These are phyloP conservation scores for Melolontha melolontha DNA, from an alignment of 2,888 invertebrate species.

Conservation along the genomic window DNA sequence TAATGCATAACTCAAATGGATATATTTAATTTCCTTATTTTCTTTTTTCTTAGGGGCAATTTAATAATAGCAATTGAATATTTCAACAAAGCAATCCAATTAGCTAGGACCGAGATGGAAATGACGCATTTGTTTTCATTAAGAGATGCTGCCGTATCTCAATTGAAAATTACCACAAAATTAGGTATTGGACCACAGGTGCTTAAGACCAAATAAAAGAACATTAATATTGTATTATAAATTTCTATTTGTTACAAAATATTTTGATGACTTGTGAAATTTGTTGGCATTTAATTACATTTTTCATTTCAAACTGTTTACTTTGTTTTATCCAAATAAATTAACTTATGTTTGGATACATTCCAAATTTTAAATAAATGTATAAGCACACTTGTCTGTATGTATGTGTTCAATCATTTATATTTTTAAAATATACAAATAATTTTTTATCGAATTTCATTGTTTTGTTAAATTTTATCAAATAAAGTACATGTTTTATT, in stretches of 20 bases:
- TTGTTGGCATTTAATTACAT: constrained; percentile 41
- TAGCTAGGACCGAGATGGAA: constrained; percentile 89
- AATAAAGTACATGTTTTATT: not conserved
- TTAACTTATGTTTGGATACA: constrained; percentile 23
- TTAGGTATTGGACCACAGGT: constrained; percentile 69
- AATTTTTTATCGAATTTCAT: constrained; percentile 1
- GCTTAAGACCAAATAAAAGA: constrained; percentile 33
- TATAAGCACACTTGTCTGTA: constrained; percentile 1
- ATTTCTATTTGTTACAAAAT: constrained; percentile 35
- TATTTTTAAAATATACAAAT: constrained; percentile 5
- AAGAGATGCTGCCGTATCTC: constrained; percentile 90
- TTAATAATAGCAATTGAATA: constrained; percentile 83
- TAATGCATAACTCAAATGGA: not conserved
- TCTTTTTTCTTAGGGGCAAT: constrained; percentile 76
- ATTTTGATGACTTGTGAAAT: constrained; percentile 40
- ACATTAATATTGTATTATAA: constrained; percentile 13
- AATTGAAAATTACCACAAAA: constrained; percentile 83
- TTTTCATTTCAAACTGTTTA: constrained; percentile 35
- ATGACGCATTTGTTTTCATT: constrained; percentile 91
- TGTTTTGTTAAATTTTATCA: constrained; percentile 1
- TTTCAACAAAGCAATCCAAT: constrained; percentile 88
- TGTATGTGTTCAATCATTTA: not conserved
- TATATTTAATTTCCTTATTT: constrained; percentile 32
- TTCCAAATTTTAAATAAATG: constrained; percentile 31
- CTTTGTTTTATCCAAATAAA: constrained; percentile 39